These are phyloP conservation scores for Acrobasis consociella DNA, from an alignment of 2,888 invertebrate genomes.

Conservation along the genomic window DNA sequence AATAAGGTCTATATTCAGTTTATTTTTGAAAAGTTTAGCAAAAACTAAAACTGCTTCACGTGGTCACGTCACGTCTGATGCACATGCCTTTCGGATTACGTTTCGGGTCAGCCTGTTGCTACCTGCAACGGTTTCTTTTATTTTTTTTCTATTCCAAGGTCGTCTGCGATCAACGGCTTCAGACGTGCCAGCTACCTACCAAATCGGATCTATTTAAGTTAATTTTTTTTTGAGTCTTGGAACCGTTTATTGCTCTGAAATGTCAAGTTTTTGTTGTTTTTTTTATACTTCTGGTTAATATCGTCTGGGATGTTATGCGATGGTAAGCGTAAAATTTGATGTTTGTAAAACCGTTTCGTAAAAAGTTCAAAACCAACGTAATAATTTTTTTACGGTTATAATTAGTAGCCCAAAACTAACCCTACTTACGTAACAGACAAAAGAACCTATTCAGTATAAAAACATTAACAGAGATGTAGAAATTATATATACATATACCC, in stretches of 20 bases:
- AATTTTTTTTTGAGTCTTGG: conserved; percentile 8
- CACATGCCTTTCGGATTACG: conserved; percentile 46
- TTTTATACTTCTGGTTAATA: conserved; percentile 19
- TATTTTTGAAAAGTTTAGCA: conserved; percentile 1
- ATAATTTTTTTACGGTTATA: no score
- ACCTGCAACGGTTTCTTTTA: conserved; percentile 46
- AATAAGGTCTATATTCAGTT: background rate
- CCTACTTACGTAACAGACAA: no score
- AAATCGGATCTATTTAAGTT: conserved; percentile 19
- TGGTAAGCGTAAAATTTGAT: no score
- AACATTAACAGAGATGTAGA: no score
- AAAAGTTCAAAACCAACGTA: no score
- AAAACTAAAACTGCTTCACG: conserved; percentile 1
- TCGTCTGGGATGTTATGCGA: background rate
- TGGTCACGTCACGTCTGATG: background rate
- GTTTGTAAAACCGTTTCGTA: no score
- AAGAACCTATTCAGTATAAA: no score
- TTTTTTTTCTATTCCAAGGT: conserved; percentile 47
- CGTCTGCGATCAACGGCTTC: conserved; percentile 39
- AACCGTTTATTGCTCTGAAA: conserved; percentile 9
- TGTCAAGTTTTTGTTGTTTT: conserved; percentile 8
- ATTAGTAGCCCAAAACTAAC: no score
- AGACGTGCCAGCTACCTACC: conserved; percentile 25
- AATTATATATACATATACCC: no score
- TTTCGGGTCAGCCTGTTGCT: conserved; percentile 39